These are phyloP conservation scores for Sinonovacula constricta DNA, from an alignment of 1,140 invertebrate genomes.

Conservation along the genomic window DNA sequence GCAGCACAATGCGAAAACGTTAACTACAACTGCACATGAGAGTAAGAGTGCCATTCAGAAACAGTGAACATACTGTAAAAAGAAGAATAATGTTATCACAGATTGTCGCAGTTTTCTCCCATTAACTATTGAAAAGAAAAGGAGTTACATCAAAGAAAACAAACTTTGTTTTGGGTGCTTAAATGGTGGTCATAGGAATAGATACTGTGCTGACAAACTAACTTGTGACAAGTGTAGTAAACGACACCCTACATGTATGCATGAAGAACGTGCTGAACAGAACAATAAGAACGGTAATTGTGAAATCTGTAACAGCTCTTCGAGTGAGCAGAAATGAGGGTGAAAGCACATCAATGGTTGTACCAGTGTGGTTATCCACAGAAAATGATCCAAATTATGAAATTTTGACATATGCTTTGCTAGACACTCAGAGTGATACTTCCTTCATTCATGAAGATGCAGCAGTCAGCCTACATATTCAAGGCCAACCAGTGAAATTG, in stretches of 20 bases:
- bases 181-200: conserved; percentile 19
- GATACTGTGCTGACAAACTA: conserved; percentile 18
- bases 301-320: conserved; percentile 2
- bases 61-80: conserved; percentile 16
- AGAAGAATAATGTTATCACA: not conserved
- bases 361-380: conserved; percentile 12
- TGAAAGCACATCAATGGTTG: conserved; percentile 20
- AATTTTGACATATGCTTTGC: conserved; percentile 6
- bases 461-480: conserved; percentile 23
- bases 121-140: conserved; percentile 22
- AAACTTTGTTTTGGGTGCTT: conserved; percentile 16
- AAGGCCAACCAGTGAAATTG: conserved; percentile 13
- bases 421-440: conserved; percentile 30
- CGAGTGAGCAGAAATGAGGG: conserved; percentile 22
- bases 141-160: not conserved
- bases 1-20: conserved; percentile 14
- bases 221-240: conserved; percentile 7
- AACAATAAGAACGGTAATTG: not conserved
- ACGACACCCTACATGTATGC: conserved; percentile 25
- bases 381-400: conserved; percentile 26
- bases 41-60: conserved; percentile 6
- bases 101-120: conserved; percentile 15
- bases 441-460: conserved; percentile 28
- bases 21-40: conserved; percentile 4
- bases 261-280: conserved; percentile 8